Evolutionary conservation across 2,113 vertebrate genomes (phyloP).

Genomic region (Hypomesus transpacificus): DNA sequence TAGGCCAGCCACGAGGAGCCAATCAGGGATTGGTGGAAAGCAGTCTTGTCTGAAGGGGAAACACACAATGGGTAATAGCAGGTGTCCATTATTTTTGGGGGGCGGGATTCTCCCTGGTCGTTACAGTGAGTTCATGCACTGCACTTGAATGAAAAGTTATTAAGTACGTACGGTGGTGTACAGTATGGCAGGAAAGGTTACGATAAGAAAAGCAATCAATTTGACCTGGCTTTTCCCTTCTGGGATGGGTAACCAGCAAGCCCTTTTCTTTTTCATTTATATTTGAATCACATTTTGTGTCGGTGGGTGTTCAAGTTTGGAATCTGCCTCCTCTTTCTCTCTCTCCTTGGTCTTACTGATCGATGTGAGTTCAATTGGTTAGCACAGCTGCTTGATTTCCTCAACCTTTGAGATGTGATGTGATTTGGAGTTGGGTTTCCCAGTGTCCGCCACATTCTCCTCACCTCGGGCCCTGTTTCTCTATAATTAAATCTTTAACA

Average conservation of each 20-base stretch:
- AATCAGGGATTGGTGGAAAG: slow-evolving; percentile 30
- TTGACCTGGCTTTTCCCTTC: no score
- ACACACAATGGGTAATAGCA: not conserved
- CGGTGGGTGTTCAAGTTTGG: no score
- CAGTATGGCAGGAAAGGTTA: no score
- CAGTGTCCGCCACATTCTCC: slow-evolving; percentile 23
- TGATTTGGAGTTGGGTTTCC: slow-evolving; percentile 34
- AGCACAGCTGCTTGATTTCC: slow-evolving; percentile 30
- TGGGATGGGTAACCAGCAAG: no score
- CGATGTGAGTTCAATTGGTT: slow-evolving; percentile 33
- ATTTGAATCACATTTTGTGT: no score
- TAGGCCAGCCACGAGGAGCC: slow-evolving; percentile 36
- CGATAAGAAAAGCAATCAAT: no score
- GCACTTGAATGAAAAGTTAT: not conserved
- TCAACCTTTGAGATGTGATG: slow-evolving; percentile 31
- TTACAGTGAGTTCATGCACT: not conserved
- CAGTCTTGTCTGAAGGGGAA: slow-evolving; percentile 16
- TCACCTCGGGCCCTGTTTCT: slow-evolving; percentile 16
- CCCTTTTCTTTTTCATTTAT: no score
- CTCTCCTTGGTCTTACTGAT: slow-evolving; percentile 12
- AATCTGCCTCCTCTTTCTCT: not conserved
- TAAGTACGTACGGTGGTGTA: no score
- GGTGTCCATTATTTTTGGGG: not conserved
- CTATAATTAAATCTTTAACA: slow-evolving; percentile 38
- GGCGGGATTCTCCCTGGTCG: no score